Evolutionary conservation across 2,113 vertebrate species (phyloP).

Genomic region (Vidua chalybeata): DNA sequence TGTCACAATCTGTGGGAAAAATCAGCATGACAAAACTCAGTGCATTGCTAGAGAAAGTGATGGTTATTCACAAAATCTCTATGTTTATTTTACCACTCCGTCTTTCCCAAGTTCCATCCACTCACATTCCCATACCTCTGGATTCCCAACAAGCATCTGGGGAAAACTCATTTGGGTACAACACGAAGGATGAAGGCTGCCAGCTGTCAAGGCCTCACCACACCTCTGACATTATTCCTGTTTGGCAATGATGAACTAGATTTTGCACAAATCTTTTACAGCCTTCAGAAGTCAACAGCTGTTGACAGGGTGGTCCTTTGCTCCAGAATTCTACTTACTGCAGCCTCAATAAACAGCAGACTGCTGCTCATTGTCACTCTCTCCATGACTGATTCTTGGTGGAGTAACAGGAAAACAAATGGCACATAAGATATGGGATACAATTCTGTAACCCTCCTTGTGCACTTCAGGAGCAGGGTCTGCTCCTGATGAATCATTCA

Average conservation of each 20-base stretch:
- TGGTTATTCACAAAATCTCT: not conserved
- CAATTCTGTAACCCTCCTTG: not conserved
- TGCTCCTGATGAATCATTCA: accelerated
- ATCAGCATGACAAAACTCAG: not conserved
- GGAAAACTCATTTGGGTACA: not conserved
- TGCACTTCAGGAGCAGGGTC: not conserved
- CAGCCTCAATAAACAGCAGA: not conserved
- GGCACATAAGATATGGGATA: accelerated
- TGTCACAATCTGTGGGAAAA: not conserved
- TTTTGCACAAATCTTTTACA: not conserved
- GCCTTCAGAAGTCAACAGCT: not conserved
- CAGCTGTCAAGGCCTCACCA: not conserved
- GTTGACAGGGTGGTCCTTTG: not conserved
- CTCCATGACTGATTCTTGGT: not conserved
- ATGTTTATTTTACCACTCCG: not conserved
- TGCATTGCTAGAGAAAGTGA: not conserved
- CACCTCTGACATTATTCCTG: not conserved
- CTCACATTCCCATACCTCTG: not conserved
- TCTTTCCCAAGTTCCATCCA: not conserved
- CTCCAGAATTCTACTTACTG: not conserved
- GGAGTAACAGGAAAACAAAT: not conserved
- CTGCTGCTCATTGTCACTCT: not conserved
- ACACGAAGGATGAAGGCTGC: accelerated
- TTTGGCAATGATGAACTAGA: not conserved
- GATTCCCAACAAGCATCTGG: not conserved